Evolutionary conservation across 2,113 vertebrate genomes (phyloP).

Genomic region (Poeciliopsis occidentalis): DNA sequence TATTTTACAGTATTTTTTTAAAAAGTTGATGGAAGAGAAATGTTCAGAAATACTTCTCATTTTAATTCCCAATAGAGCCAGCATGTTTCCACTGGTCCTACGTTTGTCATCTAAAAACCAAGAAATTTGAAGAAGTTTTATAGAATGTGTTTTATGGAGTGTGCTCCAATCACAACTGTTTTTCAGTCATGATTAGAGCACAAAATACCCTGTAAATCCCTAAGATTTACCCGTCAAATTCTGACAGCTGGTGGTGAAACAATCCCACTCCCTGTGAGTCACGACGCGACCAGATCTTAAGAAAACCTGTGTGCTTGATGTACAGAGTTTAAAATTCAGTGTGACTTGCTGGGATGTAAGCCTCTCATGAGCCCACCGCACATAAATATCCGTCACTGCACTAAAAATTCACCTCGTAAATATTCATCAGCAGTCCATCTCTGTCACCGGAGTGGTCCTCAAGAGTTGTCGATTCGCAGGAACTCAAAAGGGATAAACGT

Average conservation of each 20-base stretch:
- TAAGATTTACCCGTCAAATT: background rate
- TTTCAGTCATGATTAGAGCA: too few species aligned
- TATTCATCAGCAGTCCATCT: background rate
- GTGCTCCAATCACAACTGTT: too few species aligned
- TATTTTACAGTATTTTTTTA: background rate
- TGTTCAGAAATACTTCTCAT: too few species aligned
- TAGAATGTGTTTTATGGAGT: too few species aligned
- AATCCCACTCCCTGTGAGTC: slow-evolving; percentile 1
- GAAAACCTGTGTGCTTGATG: background rate
- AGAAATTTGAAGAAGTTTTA: too few species aligned
- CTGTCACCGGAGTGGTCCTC: too few species aligned
- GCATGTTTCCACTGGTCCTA: too few species aligned
- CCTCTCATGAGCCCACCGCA: background rate
- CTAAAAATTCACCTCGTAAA: background rate
- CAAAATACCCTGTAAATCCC: background rate
- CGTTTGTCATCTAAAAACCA: too few species aligned
- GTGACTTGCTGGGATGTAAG: background rate
- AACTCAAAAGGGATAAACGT: background rate
- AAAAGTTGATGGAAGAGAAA: background rate
- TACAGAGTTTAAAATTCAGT: background rate
- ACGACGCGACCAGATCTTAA: background rate
- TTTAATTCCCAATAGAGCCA: too few species aligned
- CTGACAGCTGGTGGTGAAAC: slow-evolving; percentile 5
- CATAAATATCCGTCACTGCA: background rate
- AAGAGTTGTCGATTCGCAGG: background rate